Evolutionary conservation across 2,888 invertebrate species (phyloP).

Genomic region (Thumatha senex): DNA sequence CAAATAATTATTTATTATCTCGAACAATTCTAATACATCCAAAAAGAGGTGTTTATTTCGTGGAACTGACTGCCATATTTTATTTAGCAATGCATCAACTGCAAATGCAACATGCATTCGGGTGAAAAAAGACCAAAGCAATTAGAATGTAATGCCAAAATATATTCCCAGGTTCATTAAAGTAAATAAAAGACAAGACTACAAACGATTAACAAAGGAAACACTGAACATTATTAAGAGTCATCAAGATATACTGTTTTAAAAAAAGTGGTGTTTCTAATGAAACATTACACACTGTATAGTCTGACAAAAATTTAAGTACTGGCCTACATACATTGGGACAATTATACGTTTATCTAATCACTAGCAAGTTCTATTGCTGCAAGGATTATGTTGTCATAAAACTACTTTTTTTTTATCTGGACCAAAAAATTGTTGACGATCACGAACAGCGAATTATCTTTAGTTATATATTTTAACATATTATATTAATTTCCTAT

Average conservation of each 20-base stretch:
- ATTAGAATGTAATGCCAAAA: constrained; percentile 3
- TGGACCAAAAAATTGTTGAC: constrained; percentile 1
- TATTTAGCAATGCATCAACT: background rate
- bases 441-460: constrained; percentile 15
- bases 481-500: too few species aligned
- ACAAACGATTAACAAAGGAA: background rate
- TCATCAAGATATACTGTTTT: too few species aligned
- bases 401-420: constrained; percentile 22
- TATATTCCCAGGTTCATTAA: constrained; percentile 2
- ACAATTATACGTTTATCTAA: constrained; percentile 32
- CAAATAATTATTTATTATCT: background rate
- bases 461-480: constrained; percentile 12
- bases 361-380: constrained; percentile 29
- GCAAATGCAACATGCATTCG: constrained; percentile 3
- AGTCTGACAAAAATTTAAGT: constrained; percentile 19
- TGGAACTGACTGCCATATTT: constrained; percentile 2
- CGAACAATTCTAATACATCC: too few species aligned
- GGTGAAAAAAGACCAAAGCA: constrained; percentile 1
- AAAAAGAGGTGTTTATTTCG: background rate
- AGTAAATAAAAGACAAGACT: constrained; percentile 7
- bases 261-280: constrained; percentile 17
- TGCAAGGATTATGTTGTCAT: constrained; percentile 14
- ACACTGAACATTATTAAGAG: constrained; percentile 2
- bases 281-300: constrained; percentile 22
- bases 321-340: constrained; percentile 28